Conservation (phyloP, 1,140 invertebrate genomes). For the Drosophila biarmipes region DNA sequence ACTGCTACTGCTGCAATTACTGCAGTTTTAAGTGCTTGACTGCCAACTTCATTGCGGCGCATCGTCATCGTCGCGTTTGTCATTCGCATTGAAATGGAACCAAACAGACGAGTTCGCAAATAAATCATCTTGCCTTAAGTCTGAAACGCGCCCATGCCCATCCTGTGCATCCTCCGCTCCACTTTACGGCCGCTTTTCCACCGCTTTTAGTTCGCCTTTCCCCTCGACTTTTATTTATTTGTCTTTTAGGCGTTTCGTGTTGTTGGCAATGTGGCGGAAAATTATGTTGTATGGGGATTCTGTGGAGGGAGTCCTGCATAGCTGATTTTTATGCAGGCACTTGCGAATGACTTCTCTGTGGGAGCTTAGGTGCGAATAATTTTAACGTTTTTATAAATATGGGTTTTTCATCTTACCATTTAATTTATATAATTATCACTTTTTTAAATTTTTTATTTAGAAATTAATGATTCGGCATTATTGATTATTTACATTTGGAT, state of each 20-base stretch:
- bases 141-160: slow-evolving; percentile 2
- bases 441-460: no score
- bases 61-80: slow-evolving; percentile 80
- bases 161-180: slow-evolving; percentile 24
- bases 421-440: no score
- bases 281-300: slow-evolving; percentile 66
- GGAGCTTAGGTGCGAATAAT: slow-evolving; percentile 1
- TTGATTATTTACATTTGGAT: no score
- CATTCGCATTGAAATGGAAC: slow-evolving; percentile 76
- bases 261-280: slow-evolving; percentile 68
- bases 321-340: slow-evolving; percentile 25
- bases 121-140: slow-evolving; percentile 68
- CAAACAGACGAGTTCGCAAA: slow-evolving; percentile 79
- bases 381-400: background rate
- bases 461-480: no score
- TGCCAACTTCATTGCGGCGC: slow-evolving; percentile 79
- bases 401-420: background rate
- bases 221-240: slow-evolving; percentile 40
- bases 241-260: slow-evolving; percentile 54
- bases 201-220: slow-evolving; percentile 26
- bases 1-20: slow-evolving; percentile 65
- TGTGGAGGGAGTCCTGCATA: background rate
- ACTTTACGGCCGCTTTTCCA: slow-evolving; percentile 42
- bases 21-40: slow-evolving; percentile 78
- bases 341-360: slow-evolving; percentile 20